Percentiles rank a stretch among this genome's conserved stretches.
phyloP scores from a whole-genome alignment of 2,113 vertebrate species.

The Empidonax traillii region DNA sequence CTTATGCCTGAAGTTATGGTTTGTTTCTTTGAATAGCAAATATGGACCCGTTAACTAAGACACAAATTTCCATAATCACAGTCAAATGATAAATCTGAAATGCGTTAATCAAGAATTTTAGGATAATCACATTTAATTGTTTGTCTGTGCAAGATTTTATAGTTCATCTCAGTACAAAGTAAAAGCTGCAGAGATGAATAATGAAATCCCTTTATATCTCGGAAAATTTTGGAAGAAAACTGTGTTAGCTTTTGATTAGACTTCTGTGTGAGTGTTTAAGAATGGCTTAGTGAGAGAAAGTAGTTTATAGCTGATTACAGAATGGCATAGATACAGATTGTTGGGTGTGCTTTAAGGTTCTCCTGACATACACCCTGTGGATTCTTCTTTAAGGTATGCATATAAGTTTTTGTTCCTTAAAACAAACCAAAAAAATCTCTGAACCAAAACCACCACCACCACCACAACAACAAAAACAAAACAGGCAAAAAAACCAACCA shows the following conservation, averaged over 20 bases:
- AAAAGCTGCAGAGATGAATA: neutral
- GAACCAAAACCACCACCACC: neutral
- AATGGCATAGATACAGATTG: neutral
- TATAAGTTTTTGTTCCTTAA: neutral
- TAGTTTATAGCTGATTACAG: neutral
- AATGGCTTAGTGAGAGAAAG: neutral
- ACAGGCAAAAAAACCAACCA: neutral
- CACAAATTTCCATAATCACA: neutral
- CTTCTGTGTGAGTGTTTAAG: neutral
- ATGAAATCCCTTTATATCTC: neutral
- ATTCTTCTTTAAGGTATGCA: neutral
- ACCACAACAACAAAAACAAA: too few relatives aligned
- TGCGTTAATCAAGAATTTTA: neutral
- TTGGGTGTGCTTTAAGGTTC: neutral
- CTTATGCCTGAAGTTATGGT: neutral
- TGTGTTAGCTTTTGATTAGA: neutral
- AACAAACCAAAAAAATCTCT: too few relatives aligned
- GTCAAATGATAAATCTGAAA: neutral
- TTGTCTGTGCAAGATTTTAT: neutral
- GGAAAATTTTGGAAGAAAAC: neutral
- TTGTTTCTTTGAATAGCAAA: neutral
- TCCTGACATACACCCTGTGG: neutral
- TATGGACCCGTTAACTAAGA: neutral
- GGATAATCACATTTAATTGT: neutral
- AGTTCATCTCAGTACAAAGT: neutral